These are phyloP conservation scores for Xylocampa areola DNA, from an alignment of 2,888 invertebrate species.

Conservation along the genomic window DNA sequence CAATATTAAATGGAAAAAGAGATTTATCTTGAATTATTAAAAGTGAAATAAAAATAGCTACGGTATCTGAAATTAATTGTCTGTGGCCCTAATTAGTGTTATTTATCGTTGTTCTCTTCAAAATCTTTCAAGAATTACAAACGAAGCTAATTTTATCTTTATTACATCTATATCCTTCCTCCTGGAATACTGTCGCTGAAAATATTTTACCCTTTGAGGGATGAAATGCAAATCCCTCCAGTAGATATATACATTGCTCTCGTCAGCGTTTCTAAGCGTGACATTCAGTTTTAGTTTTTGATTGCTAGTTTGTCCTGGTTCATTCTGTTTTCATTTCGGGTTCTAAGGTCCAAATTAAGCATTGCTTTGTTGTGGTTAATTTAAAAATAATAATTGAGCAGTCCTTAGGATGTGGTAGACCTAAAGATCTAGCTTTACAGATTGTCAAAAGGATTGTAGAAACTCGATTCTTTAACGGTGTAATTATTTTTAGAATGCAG, in stretches of 20 bases:
- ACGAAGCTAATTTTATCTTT: slow-evolving; percentile 20
- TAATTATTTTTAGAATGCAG: slow-evolving; percentile 5
- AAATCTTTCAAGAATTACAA: slow-evolving; percentile 12
- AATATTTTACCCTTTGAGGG: slow-evolving; percentile 31
- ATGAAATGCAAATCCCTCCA: slow-evolving; percentile 26
- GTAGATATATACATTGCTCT: slow-evolving; percentile 17
- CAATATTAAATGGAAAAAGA: too few species aligned
- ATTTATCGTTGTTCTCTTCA: slow-evolving; percentile 10
- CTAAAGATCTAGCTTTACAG: too few species aligned
- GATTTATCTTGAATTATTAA: too few species aligned
- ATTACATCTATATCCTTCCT: slow-evolving; percentile 14
- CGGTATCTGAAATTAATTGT: slow-evolving; percentile 8
- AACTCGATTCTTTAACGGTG: background rate
- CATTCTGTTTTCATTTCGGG: background rate
- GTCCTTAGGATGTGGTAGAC: background rate
- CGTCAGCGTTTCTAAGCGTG: slow-evolving; percentile 11
- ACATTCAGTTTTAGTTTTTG: slow-evolving; percentile 16
- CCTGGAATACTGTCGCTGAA: slow-evolving; percentile 22
- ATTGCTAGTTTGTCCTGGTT: background rate
- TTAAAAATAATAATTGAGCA: background rate
- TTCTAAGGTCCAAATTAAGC: background rate
- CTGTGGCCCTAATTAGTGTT: slow-evolving; percentile 23
- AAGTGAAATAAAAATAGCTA: slow-evolving; percentile 8
- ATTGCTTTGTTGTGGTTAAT: background rate
- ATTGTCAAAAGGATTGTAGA: too few species aligned